phyloP scores from a whole-genome alignment of 2,113 vertebrate species.

The Corvus hawaiiensis region DNA sequence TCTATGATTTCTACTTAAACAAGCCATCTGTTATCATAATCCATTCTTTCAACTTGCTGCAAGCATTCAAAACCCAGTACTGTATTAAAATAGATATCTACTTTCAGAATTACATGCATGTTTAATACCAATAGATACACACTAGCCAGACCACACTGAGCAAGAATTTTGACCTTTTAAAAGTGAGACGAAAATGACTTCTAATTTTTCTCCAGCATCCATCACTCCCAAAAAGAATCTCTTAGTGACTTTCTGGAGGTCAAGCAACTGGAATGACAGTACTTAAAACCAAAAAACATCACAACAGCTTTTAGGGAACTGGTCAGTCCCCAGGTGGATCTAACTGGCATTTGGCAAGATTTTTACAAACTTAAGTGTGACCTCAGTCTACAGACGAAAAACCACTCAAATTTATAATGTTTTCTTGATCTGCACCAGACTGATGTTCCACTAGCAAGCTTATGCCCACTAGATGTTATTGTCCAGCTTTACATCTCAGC shows the following conservation, averaged over 20 bases:
- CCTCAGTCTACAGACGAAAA: neutral
- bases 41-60: neutral
- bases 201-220: neutral
- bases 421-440: neutral
- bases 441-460: neutral
- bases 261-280: neutral
- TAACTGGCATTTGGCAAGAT: neutral
- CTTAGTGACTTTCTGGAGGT: neutral
- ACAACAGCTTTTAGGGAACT: neutral
- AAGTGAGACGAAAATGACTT: neutral
- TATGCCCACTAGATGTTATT: neutral
- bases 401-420: neutral
- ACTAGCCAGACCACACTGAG: neutral
- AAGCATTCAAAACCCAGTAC: neutral
- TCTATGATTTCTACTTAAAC: neutral
- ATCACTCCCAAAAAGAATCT: neutral
- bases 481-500: neutral
- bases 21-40: neutral
- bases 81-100: neutral
- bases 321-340: neutral
- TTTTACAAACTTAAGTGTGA: neutral
- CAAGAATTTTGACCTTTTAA: neutral
- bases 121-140: neutral
- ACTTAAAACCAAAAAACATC: neutral
- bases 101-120: neutral